Evolutionary conservation across 1,140 invertebrate species (phyloP).

Genomic region (Lepidurus arcticus): DNA sequence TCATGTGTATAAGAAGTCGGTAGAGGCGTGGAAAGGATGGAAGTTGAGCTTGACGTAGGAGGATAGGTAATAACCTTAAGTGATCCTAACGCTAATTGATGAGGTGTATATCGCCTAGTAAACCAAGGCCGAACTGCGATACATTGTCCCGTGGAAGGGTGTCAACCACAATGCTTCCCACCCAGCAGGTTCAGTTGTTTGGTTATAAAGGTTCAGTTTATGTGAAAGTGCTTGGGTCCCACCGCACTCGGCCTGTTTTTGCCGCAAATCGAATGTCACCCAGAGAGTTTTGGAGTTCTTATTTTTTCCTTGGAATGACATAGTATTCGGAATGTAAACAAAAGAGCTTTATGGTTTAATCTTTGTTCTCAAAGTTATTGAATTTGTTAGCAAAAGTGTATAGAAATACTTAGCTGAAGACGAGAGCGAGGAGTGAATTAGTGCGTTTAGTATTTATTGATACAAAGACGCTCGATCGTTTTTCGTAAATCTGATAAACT

Average conservation of each 20-base stretch:
- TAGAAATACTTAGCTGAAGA: neutral
- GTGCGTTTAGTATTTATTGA: neutral
- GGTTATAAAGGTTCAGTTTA: neutral
- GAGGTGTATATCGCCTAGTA: neutral
- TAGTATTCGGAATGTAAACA: too few relatives aligned
- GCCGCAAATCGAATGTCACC: too few relatives aligned
- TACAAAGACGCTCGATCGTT: neutral
- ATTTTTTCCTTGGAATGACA: too few relatives aligned
- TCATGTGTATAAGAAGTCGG: neutral
- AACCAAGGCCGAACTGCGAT: neutral
- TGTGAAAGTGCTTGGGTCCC: neutral
- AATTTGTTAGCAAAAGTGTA: neutral
- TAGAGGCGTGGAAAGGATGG: neutral
- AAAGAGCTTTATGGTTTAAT: too few relatives aligned
- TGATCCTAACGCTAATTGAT: slow-evolving; percentile 5
- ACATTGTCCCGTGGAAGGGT: neutral
- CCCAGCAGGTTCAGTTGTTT: neutral
- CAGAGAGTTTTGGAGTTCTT: too few relatives aligned
- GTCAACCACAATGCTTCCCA: neutral
- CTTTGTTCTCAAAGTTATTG: too few relatives aligned
- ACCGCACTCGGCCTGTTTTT: neutral
- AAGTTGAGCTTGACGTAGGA: slow-evolving; percentile 13
- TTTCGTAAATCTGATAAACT: neutral
- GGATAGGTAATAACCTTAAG: slow-evolving; percentile 11
- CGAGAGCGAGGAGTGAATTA: neutral